Base-by-base conservation (phyloP, 2,888 invertebrate genomes). In the Drosophila buzzatii region DNA sequence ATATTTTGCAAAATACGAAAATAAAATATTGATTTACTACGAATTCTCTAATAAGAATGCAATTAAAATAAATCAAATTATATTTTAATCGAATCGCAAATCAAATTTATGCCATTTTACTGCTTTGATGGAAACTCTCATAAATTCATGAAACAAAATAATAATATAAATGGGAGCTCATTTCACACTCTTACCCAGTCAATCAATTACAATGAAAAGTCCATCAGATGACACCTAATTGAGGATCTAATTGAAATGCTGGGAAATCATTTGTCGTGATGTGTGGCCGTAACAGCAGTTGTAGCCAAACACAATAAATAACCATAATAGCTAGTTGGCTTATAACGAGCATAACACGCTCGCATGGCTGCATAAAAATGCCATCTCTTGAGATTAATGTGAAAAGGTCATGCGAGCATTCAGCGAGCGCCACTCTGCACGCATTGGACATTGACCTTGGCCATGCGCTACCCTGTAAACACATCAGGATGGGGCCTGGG, bases 311-410 rank as follows among this genome's bases (percentile, higher is more conserved):
- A 79, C 60, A 76, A 89, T 89, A 89, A 89, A 89, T 87, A 85
- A 84, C 71, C 76, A 84, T 89, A 70, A 81, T 81, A 81, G 62
- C 69, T 69, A 66, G 63, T 71, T 79, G 75, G 67, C 85, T 78
- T 84, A 71, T 86, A 73, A 73, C 78, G 73, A 79, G 82, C 70
- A 47, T 57, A 73, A 63, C 85, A 87, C 79, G 68, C 81, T 39
- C 57, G 65, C 51, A 61, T 64, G 65, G 65, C 76, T 66, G 76
- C 89, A 85, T 85, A 82, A 89, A 85, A 89, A 89, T 72, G 76
- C 82, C 85, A 89, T 87, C 67, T 67, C 88, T 76, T 67, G 80
- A 89, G 90, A 85, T 87, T 85, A 85, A 85, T 85, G 85, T 58
- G 83, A 79, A 77, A 79, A 85, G 88, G 85, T 85, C 85, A 85